Conservation (phyloP, 2,888 invertebrate genomes). For the Sminthurinus aureus region DNA sequence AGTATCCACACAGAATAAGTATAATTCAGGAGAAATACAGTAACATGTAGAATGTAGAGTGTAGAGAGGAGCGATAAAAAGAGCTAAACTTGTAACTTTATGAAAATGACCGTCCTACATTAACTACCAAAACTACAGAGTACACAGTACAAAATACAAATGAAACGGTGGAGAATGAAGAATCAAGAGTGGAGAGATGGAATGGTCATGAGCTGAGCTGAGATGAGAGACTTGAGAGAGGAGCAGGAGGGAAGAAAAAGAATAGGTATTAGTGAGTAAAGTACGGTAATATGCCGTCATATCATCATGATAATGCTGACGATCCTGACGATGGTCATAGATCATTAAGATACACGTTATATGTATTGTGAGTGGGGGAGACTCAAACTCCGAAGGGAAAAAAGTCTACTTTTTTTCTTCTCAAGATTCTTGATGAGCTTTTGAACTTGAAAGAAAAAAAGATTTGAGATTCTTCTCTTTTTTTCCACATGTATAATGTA, state of each 20-base stretch:
- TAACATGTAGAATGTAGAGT: too few species aligned
- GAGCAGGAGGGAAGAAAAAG: too few species aligned
- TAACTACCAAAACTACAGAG: background rate
- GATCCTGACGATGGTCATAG: background rate
- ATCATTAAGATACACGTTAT: background rate
- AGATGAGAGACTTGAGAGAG: too few species aligned
- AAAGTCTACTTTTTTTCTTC: too few species aligned
- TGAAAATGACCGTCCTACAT: background rate
- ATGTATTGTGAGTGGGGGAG: background rate
- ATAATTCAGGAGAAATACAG: too few species aligned
- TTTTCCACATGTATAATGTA: background rate
- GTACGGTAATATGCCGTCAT: background rate
- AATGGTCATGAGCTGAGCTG: too few species aligned
- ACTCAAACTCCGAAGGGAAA: too few species aligned
- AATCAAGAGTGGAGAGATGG: too few species aligned
- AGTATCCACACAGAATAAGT: too few species aligned
- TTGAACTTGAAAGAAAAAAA: background rate
- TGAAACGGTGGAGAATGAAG: too few species aligned
- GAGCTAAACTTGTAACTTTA: background rate
- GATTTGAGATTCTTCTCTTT: background rate
- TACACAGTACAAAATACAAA: too few species aligned
- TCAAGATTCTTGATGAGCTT: background rate
- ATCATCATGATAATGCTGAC: too few species aligned
- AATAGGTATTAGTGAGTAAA: background rate
- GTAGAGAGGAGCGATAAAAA: background rate